phyloP scores from a whole-genome alignment of 2,797 vertebrate genomes.

The Danionella dracula region DNA sequence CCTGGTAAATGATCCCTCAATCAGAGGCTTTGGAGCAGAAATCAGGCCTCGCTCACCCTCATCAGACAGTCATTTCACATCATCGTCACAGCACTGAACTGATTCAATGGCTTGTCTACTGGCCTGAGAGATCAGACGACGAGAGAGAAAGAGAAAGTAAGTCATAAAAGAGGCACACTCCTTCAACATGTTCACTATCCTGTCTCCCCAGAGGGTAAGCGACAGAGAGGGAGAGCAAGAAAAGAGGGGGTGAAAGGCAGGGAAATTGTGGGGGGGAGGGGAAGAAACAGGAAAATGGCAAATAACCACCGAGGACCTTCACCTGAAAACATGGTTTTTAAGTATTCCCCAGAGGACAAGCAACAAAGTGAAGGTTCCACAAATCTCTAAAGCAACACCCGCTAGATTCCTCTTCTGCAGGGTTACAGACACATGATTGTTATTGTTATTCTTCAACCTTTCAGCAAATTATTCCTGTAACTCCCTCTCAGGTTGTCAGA shows the following conservation, averaged over 20 bases:
- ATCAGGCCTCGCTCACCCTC: constrained; percentile 28
- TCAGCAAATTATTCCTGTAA: background rate
- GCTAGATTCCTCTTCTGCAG: background rate
- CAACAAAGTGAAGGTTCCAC: too few relatives aligned
- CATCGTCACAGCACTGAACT: constrained; percentile 16
- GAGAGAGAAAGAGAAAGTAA: constrained; percentile 6
- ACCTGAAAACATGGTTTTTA: background rate
- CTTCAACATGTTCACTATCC: constrained; percentile 17
- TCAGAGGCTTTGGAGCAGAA: constrained; percentile 39
- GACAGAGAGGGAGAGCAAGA: constrained; percentile 1
- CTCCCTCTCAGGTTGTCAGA: constrained; percentile 3
- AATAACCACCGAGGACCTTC: background rate
- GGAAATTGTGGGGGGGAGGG: background rate
- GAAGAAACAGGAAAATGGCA: background rate
- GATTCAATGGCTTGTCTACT: constrained; percentile 46
- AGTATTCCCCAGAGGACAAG: background rate
- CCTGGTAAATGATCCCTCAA: constrained; percentile 49
- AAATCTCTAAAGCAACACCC: background rate
- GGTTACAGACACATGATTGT: background rate
- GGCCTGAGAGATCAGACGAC: background rate
- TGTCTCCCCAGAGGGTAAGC: background rate
- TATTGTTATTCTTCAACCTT: constrained; percentile 3
- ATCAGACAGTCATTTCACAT: constrained; percentile 31
- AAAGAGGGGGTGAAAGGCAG: constrained; percentile 15
- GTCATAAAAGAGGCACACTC: constrained; percentile 4